A percentile compares a stretch with the other conserved stretches of the same genome.
phyloP scores from a whole-genome alignment of 2,888 invertebrate genomes.

The Perizoma flavofasciatum region DNA sequence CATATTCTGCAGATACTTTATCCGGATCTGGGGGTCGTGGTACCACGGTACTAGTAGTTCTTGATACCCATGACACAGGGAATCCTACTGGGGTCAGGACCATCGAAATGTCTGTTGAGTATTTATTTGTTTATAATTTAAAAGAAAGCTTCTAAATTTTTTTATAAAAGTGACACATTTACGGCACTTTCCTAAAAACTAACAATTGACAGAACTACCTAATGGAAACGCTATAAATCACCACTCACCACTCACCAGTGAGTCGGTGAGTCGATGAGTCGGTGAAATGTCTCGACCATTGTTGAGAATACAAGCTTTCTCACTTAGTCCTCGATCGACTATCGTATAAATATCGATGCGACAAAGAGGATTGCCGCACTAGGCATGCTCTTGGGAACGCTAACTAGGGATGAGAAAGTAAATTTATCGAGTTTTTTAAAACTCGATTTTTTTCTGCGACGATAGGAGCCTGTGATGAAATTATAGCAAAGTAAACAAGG shows the following conservation, averaged over 20 bases:
- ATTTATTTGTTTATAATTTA: too few species aligned
- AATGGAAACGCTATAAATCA: constrained; percentile 21
- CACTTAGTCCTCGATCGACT: constrained; percentile 62
- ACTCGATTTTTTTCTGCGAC: too few species aligned
- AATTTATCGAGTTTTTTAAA: neutral
- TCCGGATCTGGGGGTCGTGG: too few species aligned
- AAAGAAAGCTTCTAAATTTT: too few species aligned
- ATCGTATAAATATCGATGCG: constrained; percentile 67
- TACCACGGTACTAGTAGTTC: too few species aligned
- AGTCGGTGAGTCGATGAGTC: constrained; percentile 15
- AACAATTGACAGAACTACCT: constrained; percentile 18
- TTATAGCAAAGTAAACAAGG: too few species aligned
- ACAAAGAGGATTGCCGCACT: constrained; percentile 67
- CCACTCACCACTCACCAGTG: constrained; percentile 4
- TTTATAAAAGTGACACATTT: too few species aligned
- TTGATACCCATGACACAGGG: too few species aligned
- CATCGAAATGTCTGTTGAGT: too few species aligned
- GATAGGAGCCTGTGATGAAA: too few species aligned
- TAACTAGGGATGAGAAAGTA: constrained; percentile 44
- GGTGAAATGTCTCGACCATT: constrained; percentile 26
- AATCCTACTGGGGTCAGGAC: too few species aligned
- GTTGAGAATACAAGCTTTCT: constrained; percentile 65
- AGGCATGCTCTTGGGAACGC: constrained; percentile 60
- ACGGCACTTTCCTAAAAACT: constrained; percentile 3
- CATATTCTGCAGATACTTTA: too few species aligned